These are phyloP conservation scores for Eleutherodactylus coqui DNA, from an alignment of 2,797 vertebrate genomes.

Conservation along the genomic window DNA sequence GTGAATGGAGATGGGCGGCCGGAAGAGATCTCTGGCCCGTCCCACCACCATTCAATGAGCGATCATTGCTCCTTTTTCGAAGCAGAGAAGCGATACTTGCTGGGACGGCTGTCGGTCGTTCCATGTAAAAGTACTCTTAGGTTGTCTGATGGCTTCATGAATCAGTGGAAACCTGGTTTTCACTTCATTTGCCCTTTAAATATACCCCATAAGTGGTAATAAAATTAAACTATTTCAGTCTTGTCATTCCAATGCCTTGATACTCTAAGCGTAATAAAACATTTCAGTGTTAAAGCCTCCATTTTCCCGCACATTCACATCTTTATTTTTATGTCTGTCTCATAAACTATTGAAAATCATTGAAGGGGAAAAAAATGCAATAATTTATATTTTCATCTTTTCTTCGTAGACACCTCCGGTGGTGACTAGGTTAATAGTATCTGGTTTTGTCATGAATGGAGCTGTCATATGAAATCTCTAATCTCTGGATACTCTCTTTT, in stretches of 20 bases:
- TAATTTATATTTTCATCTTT: constrained; percentile 24
- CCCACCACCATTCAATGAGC: too few relatives aligned
- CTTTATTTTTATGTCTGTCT: background rate
- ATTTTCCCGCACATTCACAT: background rate
- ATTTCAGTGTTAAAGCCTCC: background rate
- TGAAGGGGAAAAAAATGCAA: constrained; percentile 28
- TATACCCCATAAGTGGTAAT: background rate
- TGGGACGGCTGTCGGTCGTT: too few relatives aligned
- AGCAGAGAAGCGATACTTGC: too few relatives aligned
- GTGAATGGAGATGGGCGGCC: too few relatives aligned
- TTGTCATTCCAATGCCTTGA: background rate
- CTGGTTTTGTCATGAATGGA: constrained; percentile 13
- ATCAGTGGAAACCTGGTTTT: too few relatives aligned
- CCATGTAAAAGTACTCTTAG: too few relatives aligned
- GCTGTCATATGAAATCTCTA: background rate
- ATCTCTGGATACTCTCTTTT: background rate
- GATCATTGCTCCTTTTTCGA: too few relatives aligned
- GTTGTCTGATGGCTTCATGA: too few relatives aligned
- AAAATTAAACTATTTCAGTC: background rate
- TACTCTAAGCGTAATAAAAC: background rate
- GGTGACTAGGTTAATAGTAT: background rate
- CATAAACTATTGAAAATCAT: background rate
- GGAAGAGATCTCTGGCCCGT: too few relatives aligned
- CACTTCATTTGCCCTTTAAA: too few relatives aligned
- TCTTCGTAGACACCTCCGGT: background rate